Evolutionary conservation across 2,888 invertebrate genomes (phyloP).

Genomic region (Aquatica leii): DNA sequence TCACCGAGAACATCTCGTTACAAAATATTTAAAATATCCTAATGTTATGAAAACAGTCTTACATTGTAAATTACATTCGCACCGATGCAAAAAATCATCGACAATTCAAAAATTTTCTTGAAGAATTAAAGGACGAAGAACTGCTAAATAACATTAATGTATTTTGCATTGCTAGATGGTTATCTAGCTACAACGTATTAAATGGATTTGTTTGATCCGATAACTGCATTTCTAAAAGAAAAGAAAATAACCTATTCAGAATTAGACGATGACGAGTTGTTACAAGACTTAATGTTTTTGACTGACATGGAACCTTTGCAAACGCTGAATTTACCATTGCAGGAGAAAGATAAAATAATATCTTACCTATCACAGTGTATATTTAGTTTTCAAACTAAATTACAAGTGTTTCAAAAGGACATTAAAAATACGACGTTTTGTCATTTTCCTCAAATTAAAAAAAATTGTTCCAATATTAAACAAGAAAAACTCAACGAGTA

Average conservation of each 20-base stretch:
- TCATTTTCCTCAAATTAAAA: too few species aligned
- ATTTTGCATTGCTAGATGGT: conserved; percentile 34
- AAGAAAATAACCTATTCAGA: conserved; percentile 37
- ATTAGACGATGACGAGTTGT: conserved; percentile 34
- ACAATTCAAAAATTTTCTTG: conserved; percentile 8
- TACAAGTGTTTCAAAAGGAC: too few species aligned
- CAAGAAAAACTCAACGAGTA: too few species aligned
- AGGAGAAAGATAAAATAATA: conserved; percentile 35
- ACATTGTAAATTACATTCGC: conserved; percentile 36
- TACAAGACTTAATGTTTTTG: conserved; percentile 26
- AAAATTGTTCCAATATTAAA: too few species aligned
- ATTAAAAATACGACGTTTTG: too few species aligned
- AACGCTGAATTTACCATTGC: conserved; percentile 36
- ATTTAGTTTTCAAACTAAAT: conserved; percentile 20
- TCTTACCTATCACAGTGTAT: conserved; percentile 14
- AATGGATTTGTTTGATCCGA: conserved; percentile 8
- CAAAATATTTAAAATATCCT: conserved; percentile 29
- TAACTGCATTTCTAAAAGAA: conserved; percentile 22
- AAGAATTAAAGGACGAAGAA: conserved; percentile 34
- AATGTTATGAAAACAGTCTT: conserved; percentile 32
- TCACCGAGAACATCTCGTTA: conserved; percentile 19
- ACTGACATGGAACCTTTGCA: conserved; percentile 35
- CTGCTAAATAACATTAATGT: conserved; percentile 29
- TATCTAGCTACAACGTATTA: conserved; percentile 37
- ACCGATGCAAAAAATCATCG: conserved; percentile 34